A percentile compares a stretch with the other conserved stretches of the same genome.
phyloP scores from a whole-genome alignment of 2,888 invertebrate species.

The Pasiphila rectangulata region DNA sequence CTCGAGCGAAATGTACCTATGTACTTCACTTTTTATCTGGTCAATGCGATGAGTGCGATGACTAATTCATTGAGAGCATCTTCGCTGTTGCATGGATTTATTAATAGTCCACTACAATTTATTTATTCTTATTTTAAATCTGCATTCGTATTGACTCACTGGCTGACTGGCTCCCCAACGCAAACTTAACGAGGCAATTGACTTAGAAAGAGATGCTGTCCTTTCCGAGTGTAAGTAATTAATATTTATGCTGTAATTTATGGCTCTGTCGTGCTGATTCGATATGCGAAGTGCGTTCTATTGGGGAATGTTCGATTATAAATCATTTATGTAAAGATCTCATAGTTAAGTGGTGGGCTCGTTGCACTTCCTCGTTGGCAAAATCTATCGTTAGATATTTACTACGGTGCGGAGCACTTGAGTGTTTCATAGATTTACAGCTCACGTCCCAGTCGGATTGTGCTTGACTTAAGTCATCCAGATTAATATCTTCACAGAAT shows the following conservation, averaged over 20 bases:
- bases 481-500: conserved; percentile 43
- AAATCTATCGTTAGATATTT: conserved; percentile 42
- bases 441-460: conserved; percentile 59
- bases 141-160: conserved; percentile 34
- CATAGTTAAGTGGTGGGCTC: conserved; percentile 40
- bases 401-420: conserved; percentile 34
- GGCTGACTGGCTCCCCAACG: conserved; percentile 22
- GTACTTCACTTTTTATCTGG: conserved; percentile 7
- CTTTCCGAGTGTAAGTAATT: conserved; percentile 41
- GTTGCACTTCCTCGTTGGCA: conserved; percentile 46
- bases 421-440: conserved; percentile 55
- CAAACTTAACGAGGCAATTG: conserved; percentile 45
- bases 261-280: conserved; percentile 35
- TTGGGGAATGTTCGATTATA: conserved; percentile 40
- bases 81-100: conserved; percentile 19
- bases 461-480: conserved; percentile 45
- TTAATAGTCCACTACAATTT: conserved; percentile 15
- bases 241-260: conserved; percentile 41
- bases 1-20: conserved; percentile 7
- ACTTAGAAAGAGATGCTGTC: conserved; percentile 37
- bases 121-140: conserved; percentile 35
- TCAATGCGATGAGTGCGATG: no score
- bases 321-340: conserved; percentile 40
- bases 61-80: conserved; percentile 17
- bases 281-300: conserved; percentile 31